Conservation (phyloP, 2,888 invertebrate species). For the Diaprepes abbreviatus region DNA sequence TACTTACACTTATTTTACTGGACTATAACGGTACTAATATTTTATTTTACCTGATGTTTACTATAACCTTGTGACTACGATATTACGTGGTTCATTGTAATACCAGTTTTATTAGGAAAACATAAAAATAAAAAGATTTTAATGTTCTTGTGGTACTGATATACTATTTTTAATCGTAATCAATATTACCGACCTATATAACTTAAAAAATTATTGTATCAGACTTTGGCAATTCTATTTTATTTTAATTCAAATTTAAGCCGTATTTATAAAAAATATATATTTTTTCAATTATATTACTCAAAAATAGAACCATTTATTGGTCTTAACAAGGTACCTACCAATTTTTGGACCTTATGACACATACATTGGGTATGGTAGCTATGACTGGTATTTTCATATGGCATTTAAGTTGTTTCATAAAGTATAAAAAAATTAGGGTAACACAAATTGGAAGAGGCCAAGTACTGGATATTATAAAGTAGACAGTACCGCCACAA, state of each 20-base stretch:
- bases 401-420: constrained; percentile 41
- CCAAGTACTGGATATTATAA: too few relatives aligned
- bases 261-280: too few relatives aligned
- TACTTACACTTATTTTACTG: background rate
- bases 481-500: too few relatives aligned
- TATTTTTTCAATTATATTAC: too few relatives aligned
- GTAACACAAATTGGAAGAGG: background rate
- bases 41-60: background rate
- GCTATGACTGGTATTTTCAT: constrained; percentile 28
- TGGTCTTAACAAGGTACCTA: too few relatives aligned
- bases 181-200: background rate
- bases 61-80: constrained; percentile 9
- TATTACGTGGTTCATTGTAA: constrained; percentile 29
- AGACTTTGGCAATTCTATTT: too few relatives aligned
- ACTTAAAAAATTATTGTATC: too few relatives aligned
- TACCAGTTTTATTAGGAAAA: constrained; percentile 12
- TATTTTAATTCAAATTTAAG: too few relatives aligned
- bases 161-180: background rate
- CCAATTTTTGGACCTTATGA: too few relatives aligned
- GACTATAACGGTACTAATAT: background rate
- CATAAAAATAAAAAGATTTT: constrained; percentile 2
- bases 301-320: too few relatives aligned
- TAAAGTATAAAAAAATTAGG: constrained; percentile 12
- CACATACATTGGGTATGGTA: constrained; percentile 3
- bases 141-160: too few relatives aligned